Evolutionary conservation across 2,113 vertebrate species (phyloP), one percentile per base, ranked within the genome.

Genomic region (Andinoacara biseriatus): DNA sequence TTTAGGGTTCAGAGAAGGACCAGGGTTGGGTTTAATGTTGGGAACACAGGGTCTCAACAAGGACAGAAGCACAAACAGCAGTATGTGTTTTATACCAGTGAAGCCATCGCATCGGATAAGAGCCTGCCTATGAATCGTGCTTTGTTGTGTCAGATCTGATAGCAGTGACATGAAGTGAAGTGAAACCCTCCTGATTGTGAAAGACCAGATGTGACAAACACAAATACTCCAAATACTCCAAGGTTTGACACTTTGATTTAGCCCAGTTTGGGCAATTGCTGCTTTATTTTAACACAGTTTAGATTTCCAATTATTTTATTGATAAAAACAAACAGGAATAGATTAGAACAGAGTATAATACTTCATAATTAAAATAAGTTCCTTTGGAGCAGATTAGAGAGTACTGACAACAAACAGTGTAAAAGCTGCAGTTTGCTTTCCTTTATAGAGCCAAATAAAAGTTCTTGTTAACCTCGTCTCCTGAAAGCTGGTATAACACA

Each of bases 111-210:
- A 72, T 72, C 67, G 10, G 67, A 72, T 54, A 54, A 72, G 26
- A 54, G 26, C 9, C 67, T 5, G 67, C 46, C 4, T 8, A 54
- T 72, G 67, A 72, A 72, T 54, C 4, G 67, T 0, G 67, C 18
- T 29, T 72, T 72, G 46, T 72, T 33, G 67, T n/a, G 67, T 72
- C 26, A 72, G 67, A 33, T 72, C 67, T 72, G 67, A 72, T 72
- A 72, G 67, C 67, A 54, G 26, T 72, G 67, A 63, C 14, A 40
- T 9, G 61, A 54, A 72, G 26, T 72, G 67, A 72, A 72, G 67
- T 72, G 67, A 72, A 72, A 72, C 26, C 46, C 4, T 72, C 67
- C 67, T 54, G 67, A 72, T 54, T 49, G 10, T 72, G 46, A 72
- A 72, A 72, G 67, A 54, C 46, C 67, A 72, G 67, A 72, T 72